A percentile compares a stretch with the other conserved stretches of the same genome.
phyloP scores from a whole-genome alignment of 2,797 vertebrate genomes.

The Molossus alvarezi region DNA sequence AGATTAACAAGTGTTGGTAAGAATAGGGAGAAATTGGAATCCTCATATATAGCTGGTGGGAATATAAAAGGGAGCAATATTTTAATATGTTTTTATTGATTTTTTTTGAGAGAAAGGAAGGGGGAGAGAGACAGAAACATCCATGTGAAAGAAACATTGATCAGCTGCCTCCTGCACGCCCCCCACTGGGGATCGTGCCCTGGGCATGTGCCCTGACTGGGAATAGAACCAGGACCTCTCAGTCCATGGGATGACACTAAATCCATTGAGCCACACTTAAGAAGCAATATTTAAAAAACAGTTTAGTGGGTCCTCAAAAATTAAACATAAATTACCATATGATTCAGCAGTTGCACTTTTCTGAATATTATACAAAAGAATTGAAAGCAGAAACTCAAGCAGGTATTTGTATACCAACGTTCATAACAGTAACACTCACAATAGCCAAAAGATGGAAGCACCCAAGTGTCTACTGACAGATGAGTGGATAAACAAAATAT shows the following conservation, averaged over 20 bases:
- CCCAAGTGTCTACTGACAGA: not conserved
- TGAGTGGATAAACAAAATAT: not conserved
- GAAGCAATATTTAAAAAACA: not conserved
- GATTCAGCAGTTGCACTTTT: not conserved
- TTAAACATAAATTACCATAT: slow-evolving; percentile 15
- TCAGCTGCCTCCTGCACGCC: no score
- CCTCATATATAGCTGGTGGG: not conserved
- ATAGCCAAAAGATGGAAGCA: not conserved
- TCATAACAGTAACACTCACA: not conserved
- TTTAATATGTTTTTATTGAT: not conserved
- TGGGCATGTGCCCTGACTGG: no score
- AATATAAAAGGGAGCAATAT: slow-evolving; percentile 20
- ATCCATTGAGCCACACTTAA: no score
- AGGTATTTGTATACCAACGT: not conserved
- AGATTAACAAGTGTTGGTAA: not conserved
- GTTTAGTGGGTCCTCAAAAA: not conserved
- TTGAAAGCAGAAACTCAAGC: not conserved
- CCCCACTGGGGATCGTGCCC: no score
- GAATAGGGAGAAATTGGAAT: slow-evolving; percentile 32
- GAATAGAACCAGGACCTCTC: no score
- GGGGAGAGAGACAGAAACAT: no score
- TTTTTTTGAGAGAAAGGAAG: no score
- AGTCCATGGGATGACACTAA: no score
- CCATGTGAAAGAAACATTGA: no score
- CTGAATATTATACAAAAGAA: not conserved